Conservation (phyloP, 2,113 vertebrate genomes). For the Ictalurus furcatus region DNA sequence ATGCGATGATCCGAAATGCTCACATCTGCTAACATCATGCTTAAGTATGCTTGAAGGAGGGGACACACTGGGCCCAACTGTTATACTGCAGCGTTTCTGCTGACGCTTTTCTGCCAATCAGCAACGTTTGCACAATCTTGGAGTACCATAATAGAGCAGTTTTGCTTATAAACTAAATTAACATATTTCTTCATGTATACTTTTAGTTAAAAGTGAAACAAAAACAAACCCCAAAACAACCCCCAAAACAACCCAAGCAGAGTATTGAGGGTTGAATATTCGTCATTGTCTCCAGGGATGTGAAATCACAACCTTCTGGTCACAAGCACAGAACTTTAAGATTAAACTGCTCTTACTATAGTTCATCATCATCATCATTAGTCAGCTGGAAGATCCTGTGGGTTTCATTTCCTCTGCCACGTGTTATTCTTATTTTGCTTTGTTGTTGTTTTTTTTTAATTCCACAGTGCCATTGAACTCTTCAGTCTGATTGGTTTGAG, state of each 20-base stretch:
- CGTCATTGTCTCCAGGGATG: neutral
- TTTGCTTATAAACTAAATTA: neutral
- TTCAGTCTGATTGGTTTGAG: neutral
- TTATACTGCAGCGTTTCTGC: neutral
- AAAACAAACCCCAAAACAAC: neutral
- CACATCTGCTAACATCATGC: conserved; percentile 37
- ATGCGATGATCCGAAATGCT: neutral
- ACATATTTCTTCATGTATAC: neutral
- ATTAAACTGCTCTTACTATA: neutral
- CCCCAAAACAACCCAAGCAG: neutral
- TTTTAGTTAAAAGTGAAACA: neutral
- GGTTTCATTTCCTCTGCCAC: neutral
- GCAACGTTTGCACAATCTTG: neutral
- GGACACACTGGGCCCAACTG: conserved; percentile 16
- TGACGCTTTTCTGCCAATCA: neutral
- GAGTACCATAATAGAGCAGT: neutral
- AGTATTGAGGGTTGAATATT: neutral
- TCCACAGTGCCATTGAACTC: neutral
- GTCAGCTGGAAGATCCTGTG: neutral
- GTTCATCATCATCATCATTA: neutral
- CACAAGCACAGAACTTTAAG: neutral
- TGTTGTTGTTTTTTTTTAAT: neutral
- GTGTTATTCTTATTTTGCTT: neutral
- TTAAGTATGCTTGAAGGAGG: neutral
- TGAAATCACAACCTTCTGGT: neutral